These are phyloP conservation scores for Epiblema foenella DNA, from an alignment of 2,888 invertebrate species.

Conservation along the genomic window DNA sequence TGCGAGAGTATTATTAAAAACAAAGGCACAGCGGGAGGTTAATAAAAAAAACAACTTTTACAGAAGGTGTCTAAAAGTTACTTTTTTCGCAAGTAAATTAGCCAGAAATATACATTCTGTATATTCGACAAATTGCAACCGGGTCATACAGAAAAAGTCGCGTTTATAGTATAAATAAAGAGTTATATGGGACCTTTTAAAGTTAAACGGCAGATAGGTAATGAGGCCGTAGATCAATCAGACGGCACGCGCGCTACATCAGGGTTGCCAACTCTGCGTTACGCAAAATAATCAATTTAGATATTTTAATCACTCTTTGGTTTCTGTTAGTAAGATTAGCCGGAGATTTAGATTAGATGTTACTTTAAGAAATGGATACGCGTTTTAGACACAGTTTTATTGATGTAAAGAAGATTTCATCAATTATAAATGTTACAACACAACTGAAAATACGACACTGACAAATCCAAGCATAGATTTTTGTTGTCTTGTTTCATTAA, in stretches of 20 bases:
- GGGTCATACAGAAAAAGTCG: slow-evolving; percentile 57
- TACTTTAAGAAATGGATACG: slow-evolving; percentile 12
- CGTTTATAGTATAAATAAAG: slow-evolving; percentile 48
- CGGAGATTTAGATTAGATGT: slow-evolving; percentile 23
- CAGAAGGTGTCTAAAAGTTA: neutral
- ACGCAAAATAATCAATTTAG: slow-evolving; percentile 39
- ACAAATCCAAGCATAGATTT: neutral
- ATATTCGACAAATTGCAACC: slow-evolving; percentile 20
- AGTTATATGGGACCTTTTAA: slow-evolving; percentile 50
- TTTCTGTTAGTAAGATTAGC: slow-evolving; percentile 37
- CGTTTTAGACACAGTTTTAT: slow-evolving; percentile 26
- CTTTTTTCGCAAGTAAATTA: neutral
- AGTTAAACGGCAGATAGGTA: slow-evolving; percentile 49
- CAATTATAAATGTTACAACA: neutral
- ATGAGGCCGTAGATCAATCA: slow-evolving; percentile 68
- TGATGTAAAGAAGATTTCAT: neutral
- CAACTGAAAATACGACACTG: neutral
- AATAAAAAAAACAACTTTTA: neutral
- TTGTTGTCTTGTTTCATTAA: neutral
- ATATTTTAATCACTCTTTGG: slow-evolving; percentile 18
- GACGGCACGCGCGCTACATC: slow-evolving; percentile 64
- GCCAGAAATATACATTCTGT: neutral
- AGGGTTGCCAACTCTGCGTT: slow-evolving; percentile 45
- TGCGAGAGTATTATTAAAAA: slow-evolving; percentile 17
- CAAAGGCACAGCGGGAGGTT: slow-evolving; percentile 27